phyloP scores from a whole-genome alignment of 2,888 invertebrate species.

The Tachina fera region DNA sequence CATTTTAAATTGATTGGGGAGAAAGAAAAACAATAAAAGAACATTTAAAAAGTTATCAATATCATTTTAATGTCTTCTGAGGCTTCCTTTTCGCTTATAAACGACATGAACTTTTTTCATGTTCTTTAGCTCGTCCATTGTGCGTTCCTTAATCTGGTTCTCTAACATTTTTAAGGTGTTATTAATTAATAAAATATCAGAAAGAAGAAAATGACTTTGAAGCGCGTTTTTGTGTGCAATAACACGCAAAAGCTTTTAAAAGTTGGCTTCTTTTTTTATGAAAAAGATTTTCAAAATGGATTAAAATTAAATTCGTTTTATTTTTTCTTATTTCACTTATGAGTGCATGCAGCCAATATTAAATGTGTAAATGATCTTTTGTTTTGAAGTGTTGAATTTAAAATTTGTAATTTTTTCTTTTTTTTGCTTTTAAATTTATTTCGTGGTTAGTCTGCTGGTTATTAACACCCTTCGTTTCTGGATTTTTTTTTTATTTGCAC shows the following conservation, averaged over 20 bases:
- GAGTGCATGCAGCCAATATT: constrained; percentile 31
- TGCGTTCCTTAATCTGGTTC: constrained; percentile 30
- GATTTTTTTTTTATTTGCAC: not conserved
- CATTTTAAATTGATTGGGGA: constrained; percentile 21
- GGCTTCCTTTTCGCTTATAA: constrained; percentile 19
- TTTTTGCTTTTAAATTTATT: constrained; percentile 5
- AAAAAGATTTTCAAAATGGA: constrained; percentile 61
- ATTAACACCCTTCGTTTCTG: constrained; percentile 42
- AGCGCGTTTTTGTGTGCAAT: constrained; percentile 45
- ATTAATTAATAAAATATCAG: constrained; percentile 64
- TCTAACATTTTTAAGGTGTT: constrained; percentile 63
- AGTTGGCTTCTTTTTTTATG: constrained; percentile 16
- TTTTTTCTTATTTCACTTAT: not conserved
- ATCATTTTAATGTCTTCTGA: constrained; percentile 30
- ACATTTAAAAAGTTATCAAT: constrained; percentile 61
- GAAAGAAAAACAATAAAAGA: constrained; percentile 11
- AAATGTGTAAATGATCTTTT: constrained; percentile 66
- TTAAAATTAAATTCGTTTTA: constrained; percentile 62
- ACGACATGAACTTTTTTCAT: constrained; percentile 31
- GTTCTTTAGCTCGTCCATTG: constrained; percentile 5
- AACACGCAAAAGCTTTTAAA: constrained; percentile 71
- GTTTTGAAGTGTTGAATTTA: constrained; percentile 63
- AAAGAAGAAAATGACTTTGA: constrained; percentile 17
- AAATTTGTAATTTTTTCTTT: constrained; percentile 25
- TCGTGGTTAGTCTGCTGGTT: constrained; percentile 39